Evolutionary conservation across 2,113 vertebrate genomes (phyloP), one percentile per base, ranked within the genome.

Genomic region (Daboia siamensis): DNA sequence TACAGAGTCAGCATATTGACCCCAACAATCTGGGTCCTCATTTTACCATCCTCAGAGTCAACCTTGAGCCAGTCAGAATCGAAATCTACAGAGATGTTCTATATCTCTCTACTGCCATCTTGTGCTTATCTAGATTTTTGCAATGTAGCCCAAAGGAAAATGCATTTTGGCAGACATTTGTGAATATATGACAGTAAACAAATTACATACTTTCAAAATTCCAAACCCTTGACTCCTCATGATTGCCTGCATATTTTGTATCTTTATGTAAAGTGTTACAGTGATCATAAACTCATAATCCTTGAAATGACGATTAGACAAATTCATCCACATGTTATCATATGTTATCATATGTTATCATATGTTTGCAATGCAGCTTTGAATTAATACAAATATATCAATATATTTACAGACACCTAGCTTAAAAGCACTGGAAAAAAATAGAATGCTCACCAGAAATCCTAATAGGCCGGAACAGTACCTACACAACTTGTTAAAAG

Each of bases 401-500:
- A 94, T 93, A 90, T 93, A 96, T 95, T 96, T 95, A 55, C 61
- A 48, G 54, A 93, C 26, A 33, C 86, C 94, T 95, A 24, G 13
- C 48, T 23, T 87, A 87, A 52, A 51, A 48, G 13, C 86, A 13
- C 48, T n/a, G 24, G 24, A 29, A 6, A 52, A 74, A 94, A 94
- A 95, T 93, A 95, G 94, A 96, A 91, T 95, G 12, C 13, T 29
- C 84, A 90, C 94, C 93, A 95, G 94, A 94, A 96, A 88, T 93
- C 94, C 93, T 92, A 91, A 89, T 95, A 96, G 95, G 90, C 57
- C 92, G 64, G 0, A 93, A 94, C 51, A 93, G 94, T 87, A 23
- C 90, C 95, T 92, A 95, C 93, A 94, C 94, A 90, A 85, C 44
- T 90, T 92, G 92, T 94, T 57, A 96, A 95, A 95, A 93, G 92